Base-by-base conservation (phyloP, 2,113 vertebrate species). In the Fregata magnificens region DNA sequence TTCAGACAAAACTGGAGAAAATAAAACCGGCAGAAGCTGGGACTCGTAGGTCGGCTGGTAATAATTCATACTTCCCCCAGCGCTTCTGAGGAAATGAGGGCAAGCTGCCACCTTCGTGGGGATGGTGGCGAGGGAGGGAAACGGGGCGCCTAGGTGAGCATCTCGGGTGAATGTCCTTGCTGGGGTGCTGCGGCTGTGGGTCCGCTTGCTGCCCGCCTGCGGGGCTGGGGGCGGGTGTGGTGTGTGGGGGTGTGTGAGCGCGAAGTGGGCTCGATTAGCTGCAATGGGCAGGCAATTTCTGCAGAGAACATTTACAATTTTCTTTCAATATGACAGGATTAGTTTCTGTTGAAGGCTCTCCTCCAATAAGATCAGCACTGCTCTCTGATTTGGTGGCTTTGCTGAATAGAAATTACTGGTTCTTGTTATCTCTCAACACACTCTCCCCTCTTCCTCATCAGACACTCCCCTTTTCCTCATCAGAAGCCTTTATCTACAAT, bases 351-450 rank as follows among this genome's bases (percentile, higher is more conserved):
- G 95, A 93, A 97, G 81, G 96, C 74, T 88, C 87, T 98, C 97
- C 98, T 96, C 98, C 98, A 98, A 98, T 98, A 95, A 95, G 93
- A 98, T 97, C 58, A 34, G 45, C 88, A 32, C 97, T 95, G 97
- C 93, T 84, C 66, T 97, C 98, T 98, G 98, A 98, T 98, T 98
- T 97, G 98, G 97, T 93, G 92, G 91, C 88, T 94, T 90, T 92
- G 82, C 94, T 93, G 96, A 97, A 98, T 98, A 97, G 97, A 97
- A 84, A 98, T 97, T 96, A 98, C 97, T 97, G 96, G 83, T 93
- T 96, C 95, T 97, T 96, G 94, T 97, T 96, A 96, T 72, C 96
- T 95, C 87, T 93, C 94, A 86, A 94, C 88, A 92, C 94, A 24
- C 53, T 95, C 83, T 78, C 71, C 78, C 12, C 70, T 92, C 89